Conservation (phyloP, 2,888 invertebrate genomes). For the Orchestes rusci region DNA sequence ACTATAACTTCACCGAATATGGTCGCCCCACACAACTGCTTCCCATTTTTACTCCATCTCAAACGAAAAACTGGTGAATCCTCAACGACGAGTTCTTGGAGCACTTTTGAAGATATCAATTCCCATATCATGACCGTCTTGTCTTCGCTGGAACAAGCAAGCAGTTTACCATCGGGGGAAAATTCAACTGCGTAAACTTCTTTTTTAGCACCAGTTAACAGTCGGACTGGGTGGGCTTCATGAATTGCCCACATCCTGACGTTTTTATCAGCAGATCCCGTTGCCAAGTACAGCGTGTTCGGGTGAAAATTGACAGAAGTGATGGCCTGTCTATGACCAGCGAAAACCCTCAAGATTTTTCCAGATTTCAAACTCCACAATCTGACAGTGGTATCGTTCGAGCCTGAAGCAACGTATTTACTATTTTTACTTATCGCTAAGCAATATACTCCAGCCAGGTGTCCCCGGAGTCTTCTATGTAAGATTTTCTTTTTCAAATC, state of each 20-base stretch:
- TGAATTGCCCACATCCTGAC: constrained; percentile 82
- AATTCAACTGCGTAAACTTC: constrained; percentile 71
- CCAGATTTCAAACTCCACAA: constrained; percentile 77
- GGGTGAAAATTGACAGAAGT: constrained; percentile 89
- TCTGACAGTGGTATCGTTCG: constrained; percentile 72
- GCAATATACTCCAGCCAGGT: constrained; percentile 86
- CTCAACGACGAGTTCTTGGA: constrained; percentile 59
- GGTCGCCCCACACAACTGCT: constrained; percentile 59
- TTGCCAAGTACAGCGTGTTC: constrained; percentile 82
- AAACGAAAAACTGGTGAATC: constrained; percentile 55
- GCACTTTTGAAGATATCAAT: constrained; percentile 54
- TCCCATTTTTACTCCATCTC: constrained; percentile 54
- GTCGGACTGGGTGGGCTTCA: constrained; percentile 72
- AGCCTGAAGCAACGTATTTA: constrained; percentile 70
- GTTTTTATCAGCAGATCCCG: constrained; percentile 84
- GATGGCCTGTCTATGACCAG: constrained; percentile 83
- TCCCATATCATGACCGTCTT: constrained; percentile 68
- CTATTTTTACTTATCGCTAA: constrained; percentile 64
- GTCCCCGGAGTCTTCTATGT: constrained; percentile 54
- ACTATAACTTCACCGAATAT: constrained; percentile 58
- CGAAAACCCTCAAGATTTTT: constrained; percentile 75
- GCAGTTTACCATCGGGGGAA: constrained; percentile 74
- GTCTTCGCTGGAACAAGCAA: constrained; percentile 80
- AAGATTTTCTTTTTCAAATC: constrained; percentile 33
- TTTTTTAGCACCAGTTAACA: constrained; percentile 71